Evolutionary conservation across 2,888 invertebrate species (phyloP).

Genomic region (Galerucella pusilla): DNA sequence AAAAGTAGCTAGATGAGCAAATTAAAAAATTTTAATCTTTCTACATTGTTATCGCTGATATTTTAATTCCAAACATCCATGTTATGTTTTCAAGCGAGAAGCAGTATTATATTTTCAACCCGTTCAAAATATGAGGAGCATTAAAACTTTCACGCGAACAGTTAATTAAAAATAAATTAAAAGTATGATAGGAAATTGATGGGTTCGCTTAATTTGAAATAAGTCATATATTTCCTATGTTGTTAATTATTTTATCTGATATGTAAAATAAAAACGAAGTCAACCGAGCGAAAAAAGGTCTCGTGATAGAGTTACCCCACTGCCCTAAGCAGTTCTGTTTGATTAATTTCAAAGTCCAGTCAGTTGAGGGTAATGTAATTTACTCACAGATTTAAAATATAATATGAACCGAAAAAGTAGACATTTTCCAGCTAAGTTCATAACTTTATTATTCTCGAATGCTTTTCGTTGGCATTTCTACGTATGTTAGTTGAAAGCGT

Average conservation of each 20-base stretch:
- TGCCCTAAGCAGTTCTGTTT: conserved; percentile 30
- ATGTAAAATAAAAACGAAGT: conserved; percentile 19
- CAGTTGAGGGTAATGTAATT: conserved; percentile 23
- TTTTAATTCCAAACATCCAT: no score
- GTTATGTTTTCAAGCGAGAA: no score
- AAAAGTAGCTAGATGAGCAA: no score
- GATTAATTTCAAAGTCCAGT: conserved; percentile 30
- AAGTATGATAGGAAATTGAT: background rate
- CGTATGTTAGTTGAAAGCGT: no score
- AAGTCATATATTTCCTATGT: background rate
- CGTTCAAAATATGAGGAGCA: no score
- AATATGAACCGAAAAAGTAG: conserved; percentile 12
- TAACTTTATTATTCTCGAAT: conserved; percentile 1
- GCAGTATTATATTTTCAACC: no score
- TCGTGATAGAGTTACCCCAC: conserved; percentile 24
- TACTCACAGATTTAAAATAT: conserved; percentile 27
- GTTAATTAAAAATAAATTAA: no score
- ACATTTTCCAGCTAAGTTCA: conserved; percentile 13
- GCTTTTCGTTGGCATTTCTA: no score
- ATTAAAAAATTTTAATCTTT: no score
- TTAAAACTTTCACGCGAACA: no score
- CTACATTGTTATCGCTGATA: no score
- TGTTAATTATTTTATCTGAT: conserved; percentile 1
- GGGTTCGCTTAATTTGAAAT: no score
- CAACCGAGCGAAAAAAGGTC: conserved; percentile 26